Conservation (phyloP, 1,140 invertebrate species). For the Drosophila burlai region DNA sequence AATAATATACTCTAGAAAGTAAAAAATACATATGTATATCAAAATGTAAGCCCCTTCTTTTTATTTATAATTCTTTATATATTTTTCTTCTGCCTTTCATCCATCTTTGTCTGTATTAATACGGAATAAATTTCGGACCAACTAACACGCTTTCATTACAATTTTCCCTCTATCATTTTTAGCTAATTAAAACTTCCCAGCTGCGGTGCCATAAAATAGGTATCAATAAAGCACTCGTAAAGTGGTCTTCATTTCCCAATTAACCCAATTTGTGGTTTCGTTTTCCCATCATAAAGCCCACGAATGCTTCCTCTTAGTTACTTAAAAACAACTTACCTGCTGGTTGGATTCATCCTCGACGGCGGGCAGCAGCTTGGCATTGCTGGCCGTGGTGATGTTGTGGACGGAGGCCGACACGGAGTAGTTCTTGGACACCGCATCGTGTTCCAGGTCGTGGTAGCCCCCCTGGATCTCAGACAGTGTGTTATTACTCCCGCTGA, state of each 20-base stretch:
- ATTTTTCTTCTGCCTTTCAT: neutral
- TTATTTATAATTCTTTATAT: neutral
- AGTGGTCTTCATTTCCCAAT: slow-evolving; percentile 13
- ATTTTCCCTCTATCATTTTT: neutral
- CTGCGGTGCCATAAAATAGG: slow-evolving; percentile 8
- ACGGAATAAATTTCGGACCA: slow-evolving; percentile 2
- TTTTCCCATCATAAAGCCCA: slow-evolving; percentile 24
- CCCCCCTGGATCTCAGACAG: slow-evolving; percentile 75
- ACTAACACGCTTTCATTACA: slow-evolving; percentile 9
- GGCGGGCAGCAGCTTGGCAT: slow-evolving; percentile 72
- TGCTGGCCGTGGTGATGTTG: slow-evolving; percentile 79
- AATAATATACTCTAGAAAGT: neutral
- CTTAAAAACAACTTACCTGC: slow-evolving; percentile 65
- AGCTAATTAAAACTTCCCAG: slow-evolving; percentile 3
- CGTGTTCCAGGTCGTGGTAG: slow-evolving; percentile 65
- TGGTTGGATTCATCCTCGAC: slow-evolving; percentile 78
- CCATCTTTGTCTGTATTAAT: neutral
- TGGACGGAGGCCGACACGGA: slow-evolving; percentile 67
- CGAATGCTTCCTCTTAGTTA: neutral
- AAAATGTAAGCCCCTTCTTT: neutral
- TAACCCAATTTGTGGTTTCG: neutral
- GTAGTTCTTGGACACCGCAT: slow-evolving; percentile 72
- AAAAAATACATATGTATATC: no score
- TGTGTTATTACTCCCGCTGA: slow-evolving; percentile 81
- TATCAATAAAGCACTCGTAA: slow-evolving; percentile 16